These are phyloP conservation scores for Arctocebus calabarensis DNA, from an alignment of 2,797 vertebrate species.

Conservation along the genomic window DNA sequence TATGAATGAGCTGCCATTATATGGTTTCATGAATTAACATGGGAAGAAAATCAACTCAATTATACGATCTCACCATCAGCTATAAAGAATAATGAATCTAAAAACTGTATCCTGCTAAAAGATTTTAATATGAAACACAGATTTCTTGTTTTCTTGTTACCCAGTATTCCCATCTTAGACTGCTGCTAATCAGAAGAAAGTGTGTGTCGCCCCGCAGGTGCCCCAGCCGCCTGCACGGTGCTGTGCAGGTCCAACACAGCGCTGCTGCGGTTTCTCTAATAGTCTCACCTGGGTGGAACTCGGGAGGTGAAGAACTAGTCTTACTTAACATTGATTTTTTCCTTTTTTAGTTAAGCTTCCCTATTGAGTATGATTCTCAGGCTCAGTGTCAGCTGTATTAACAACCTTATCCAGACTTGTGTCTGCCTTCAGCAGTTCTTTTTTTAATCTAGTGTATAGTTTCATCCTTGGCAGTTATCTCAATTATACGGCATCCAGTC, in stretches of 20 bases:
- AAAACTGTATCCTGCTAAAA: neutral
- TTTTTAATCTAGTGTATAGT: slow-evolving; percentile 49
- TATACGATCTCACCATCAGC: neutral
- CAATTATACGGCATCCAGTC: neutral
- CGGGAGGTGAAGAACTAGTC: slow-evolving; percentile 75
- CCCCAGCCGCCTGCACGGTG: slow-evolving; percentile 8
- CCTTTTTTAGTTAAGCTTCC: slow-evolving; percentile 74
- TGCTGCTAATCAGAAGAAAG: slow-evolving; percentile 58
- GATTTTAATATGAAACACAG: neutral
- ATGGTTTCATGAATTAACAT: neutral
- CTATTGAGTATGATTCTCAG: slow-evolving; percentile 71
- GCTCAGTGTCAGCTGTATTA: slow-evolving; percentile 74
- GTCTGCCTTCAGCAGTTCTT: slow-evolving; percentile 65
- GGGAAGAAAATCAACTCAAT: neutral
- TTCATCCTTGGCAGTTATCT: slow-evolving; percentile 73
- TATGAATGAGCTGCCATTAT: neutral
- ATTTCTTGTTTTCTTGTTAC: slow-evolving; percentile 34
- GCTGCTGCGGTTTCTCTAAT: slow-evolving; percentile 75
- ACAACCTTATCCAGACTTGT: slow-evolving; percentile 59
- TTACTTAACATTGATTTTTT: slow-evolving; percentile 84
- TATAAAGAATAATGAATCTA: neutral
- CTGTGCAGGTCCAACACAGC: slow-evolving; percentile 45
- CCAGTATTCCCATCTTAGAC: slow-evolving; percentile 51
- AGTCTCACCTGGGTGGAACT: slow-evolving; percentile 80
- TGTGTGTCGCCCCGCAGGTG: slow-evolving; percentile 21